Conservation (phyloP, 2,113 vertebrate species). For the Petroica traversi region DNA sequence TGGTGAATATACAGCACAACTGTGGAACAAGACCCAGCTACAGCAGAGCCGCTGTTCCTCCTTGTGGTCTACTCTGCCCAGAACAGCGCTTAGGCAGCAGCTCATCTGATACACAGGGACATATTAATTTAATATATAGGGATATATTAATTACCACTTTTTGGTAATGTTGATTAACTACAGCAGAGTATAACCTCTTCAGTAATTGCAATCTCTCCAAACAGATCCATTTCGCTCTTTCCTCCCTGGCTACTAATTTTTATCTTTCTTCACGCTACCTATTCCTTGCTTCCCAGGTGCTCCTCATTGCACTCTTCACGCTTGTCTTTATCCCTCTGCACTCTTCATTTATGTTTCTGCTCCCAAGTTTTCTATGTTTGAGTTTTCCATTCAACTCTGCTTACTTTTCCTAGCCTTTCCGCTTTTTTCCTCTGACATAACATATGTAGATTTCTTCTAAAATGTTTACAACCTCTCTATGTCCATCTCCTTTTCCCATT, state of each 20-base stretch:
- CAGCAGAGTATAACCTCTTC: background rate
- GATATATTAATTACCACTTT: background rate
- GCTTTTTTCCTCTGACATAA: background rate
- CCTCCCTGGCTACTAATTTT: background rate
- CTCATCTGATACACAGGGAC: rapidly evolving
- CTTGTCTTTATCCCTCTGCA: background rate
- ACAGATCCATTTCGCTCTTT: background rate
- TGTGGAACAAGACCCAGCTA: too few relatives aligned
- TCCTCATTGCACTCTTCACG: background rate
- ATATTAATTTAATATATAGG: background rate
- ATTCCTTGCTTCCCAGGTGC: background rate
- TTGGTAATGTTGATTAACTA: background rate
- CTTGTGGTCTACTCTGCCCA: background rate
- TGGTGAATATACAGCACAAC: background rate
- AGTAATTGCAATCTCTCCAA: background rate
- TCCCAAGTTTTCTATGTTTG: background rate
- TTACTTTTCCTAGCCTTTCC: background rate
- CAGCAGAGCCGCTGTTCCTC: background rate
- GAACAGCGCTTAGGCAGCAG: background rate
- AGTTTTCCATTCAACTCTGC: background rate
- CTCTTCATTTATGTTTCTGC: background rate
- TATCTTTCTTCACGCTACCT: background rate
- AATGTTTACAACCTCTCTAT: background rate
- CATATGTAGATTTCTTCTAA: background rate
- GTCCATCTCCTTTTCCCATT: background rate